These are phyloP conservation scores for Ceratina calcarata DNA, from an alignment of 1,140 invertebrate species.

Conservation along the genomic window DNA sequence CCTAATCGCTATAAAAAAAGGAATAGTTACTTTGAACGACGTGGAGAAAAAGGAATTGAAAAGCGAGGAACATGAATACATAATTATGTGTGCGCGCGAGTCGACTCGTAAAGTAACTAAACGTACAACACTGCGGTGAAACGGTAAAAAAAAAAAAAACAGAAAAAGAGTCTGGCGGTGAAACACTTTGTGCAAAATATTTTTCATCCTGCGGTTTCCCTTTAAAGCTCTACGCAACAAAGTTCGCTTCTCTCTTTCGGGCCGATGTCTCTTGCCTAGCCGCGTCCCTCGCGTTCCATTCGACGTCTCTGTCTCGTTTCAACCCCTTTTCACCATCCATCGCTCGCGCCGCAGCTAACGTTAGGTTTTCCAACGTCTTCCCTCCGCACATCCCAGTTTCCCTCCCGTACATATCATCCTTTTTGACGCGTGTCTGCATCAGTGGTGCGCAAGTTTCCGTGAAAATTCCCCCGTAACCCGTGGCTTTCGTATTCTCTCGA, in stretches of 20 bases:
- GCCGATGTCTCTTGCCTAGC: background rate
- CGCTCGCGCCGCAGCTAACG: slow-evolving; percentile 9
- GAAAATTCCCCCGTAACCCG: slow-evolving; percentile 42
- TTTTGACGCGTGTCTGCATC: slow-evolving; percentile 56
- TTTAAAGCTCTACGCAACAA: slow-evolving; percentile 1
- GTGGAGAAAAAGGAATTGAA: too few species aligned
- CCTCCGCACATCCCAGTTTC: slow-evolving; percentile 25
- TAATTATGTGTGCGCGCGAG: too few species aligned
- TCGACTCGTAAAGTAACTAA: too few species aligned
- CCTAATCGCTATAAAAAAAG: too few species aligned
- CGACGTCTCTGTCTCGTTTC: slow-evolving; percentile 14
- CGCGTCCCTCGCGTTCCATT: slow-evolving; percentile 18
- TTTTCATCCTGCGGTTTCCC: slow-evolving; percentile 13
- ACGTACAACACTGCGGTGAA: too few species aligned
- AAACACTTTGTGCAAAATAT: slow-evolving; percentile 12
- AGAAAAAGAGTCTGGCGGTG: background rate
- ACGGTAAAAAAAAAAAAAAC: too few species aligned
- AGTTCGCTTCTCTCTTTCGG: background rate
- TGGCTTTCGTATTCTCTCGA: slow-evolving; percentile 23
- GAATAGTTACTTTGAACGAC: too few species aligned
- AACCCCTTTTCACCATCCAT: slow-evolving; percentile 11
- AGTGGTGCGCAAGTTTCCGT: slow-evolving; percentile 46
- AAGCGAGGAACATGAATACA: too few species aligned
- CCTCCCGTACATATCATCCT: slow-evolving; percentile 26
- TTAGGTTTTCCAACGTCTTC: slow-evolving; percentile 53